Conservation (phyloP, 2,888 invertebrate genomes). For the Teinopalpus imperialis region DNA sequence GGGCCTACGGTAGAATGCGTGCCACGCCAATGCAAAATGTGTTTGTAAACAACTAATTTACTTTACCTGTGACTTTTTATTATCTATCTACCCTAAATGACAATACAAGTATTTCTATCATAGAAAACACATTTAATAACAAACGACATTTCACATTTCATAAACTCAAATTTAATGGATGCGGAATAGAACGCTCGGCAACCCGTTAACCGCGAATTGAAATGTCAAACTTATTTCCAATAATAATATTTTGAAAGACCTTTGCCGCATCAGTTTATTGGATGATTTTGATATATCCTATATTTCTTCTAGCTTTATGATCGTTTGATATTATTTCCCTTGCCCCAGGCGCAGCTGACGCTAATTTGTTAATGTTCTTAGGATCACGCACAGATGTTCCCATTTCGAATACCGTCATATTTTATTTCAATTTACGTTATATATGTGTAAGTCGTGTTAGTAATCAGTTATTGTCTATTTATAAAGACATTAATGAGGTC, state of each 20-base stretch:
- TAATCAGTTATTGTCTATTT: too few relatives aligned
- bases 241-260: conserved; percentile 15
- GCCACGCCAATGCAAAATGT: too few relatives aligned
- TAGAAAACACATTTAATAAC: too few relatives aligned
- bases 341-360: conserved; percentile 4
- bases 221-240: conserved; percentile 24
- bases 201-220: conserved; percentile 24
- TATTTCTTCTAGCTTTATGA: conserved; percentile 13
- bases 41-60: too few relatives aligned
- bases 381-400: conserved; percentile 15
- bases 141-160: conserved; percentile 18
- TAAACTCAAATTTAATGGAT: conserved; percentile 26
- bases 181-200: conserved; percentile 19
- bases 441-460: background rate
- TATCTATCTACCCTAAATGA: too few relatives aligned
- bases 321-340: conserved; percentile 9
- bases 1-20: too few relatives aligned
- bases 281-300: conserved; percentile 5
- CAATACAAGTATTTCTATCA: too few relatives aligned
- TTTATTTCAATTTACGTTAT: conserved; percentile 1
- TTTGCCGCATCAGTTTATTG: conserved; percentile 11
- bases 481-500: too few relatives aligned
- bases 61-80: too few relatives aligned
- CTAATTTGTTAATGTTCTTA: conserved; percentile 20
- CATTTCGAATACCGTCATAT: conserved; percentile 8